Base-by-base conservation (phyloP, 1,140 invertebrate genomes). In the Lanistes nyassanus region DNA sequence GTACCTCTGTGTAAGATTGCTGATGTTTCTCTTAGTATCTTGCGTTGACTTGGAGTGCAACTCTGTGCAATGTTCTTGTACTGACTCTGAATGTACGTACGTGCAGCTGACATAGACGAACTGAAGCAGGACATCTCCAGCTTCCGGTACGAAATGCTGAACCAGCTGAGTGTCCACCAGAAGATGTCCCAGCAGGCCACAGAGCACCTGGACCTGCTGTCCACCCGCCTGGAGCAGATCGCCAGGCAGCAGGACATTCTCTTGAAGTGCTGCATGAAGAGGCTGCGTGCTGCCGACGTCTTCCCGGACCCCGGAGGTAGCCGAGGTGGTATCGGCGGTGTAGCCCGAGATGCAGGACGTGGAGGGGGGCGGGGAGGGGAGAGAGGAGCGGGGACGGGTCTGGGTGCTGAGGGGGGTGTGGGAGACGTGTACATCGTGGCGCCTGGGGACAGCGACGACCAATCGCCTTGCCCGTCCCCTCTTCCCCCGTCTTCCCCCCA, bases 121-220 rank as follows among this genome's bases (percentile, higher is more conserved):
- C 85, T 87, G 19, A 87, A 87, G 74, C 86, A 87, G 58, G 86
- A 87, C 68, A 83, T 87, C 36, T 86, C 84, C 3, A 87, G 86
- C 75, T 87, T 87, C 80, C 79, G 86, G 19, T 87, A 86, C 66
- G 86, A 87, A 68, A 86, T 86, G 78, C 51, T 87, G 29, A 87
- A 84, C 66, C 75, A 78, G 70, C 62, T 77, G 74, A 42, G 39
- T 23, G 42, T 62, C 13, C 68, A 76, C 58, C 53, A 47, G 26
- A 26, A 67, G 53, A 53, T 56, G 37, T 60, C 65, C 31, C 34
- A 75, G 29, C 26, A 51, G 53, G 66, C 53, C 3, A 26, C 65
- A 13, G 42, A 72, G 70, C 70, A 55, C 31, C 55, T 72, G 53
- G 70, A 72, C 56, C 55, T 16, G 3, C 55, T 72, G 21, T 37